Percentiles rank a stretch among this genome's conserved stretches.
phyloP scores from a whole-genome alignment of 2,888 invertebrate species.

The Pristionchus arcanus region DNA sequence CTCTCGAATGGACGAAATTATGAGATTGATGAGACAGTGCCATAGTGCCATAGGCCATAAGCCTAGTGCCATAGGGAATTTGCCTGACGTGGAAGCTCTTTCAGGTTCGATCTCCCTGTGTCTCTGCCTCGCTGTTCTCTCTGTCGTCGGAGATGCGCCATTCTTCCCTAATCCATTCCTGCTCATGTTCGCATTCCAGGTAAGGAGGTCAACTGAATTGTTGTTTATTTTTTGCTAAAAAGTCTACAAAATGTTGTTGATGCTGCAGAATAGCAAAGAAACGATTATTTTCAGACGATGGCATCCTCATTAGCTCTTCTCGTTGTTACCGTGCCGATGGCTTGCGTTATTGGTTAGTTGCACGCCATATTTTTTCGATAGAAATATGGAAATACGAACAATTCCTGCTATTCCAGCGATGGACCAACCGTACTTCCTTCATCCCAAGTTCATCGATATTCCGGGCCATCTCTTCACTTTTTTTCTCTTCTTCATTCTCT shows the following conservation, averaged over 20 bases:
- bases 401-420: conserved; percentile 23
- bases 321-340: conserved; percentile 38
- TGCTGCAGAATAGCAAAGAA: background rate
- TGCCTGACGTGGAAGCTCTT: background rate
- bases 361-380: background rate
- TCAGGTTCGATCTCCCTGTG: conserved; percentile 48
- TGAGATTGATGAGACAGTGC: too few species aligned
- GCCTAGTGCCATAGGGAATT: too few species aligned
- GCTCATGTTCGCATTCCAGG: conserved; percentile 53
- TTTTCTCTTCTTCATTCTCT: conserved; percentile 50
- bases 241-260: background rate
- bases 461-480: conserved; percentile 48
- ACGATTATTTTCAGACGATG: conserved; percentile 27
- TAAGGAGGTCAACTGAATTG: background rate
- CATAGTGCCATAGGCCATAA: too few species aligned
- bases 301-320: conserved; percentile 38
- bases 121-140: conserved; percentile 47
- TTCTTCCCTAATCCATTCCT: conserved; percentile 55
- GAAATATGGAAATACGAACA: background rate
- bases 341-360: conserved; percentile 42
- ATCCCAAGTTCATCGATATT: conserved; percentile 41
- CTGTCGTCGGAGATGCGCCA: conserved; percentile 37
- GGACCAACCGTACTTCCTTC: conserved; percentile 51
- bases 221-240: background rate
- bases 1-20: too few species aligned